These are phyloP conservation scores for Leiothrix lutea DNA, from an alignment of 2,113 vertebrate genomes.

Conservation along the genomic window DNA sequence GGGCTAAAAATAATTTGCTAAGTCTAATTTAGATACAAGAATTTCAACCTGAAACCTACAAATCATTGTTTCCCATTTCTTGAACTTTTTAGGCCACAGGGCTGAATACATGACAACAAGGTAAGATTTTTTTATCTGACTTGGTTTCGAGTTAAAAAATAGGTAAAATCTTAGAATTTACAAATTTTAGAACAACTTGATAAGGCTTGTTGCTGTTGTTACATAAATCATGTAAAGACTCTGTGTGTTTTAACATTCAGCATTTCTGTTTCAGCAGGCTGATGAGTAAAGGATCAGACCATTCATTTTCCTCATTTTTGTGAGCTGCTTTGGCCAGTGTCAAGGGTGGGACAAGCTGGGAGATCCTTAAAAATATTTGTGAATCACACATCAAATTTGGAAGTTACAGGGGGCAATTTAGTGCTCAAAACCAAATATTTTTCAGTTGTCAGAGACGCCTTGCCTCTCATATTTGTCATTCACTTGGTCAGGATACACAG, in stretches of 20 bases:
- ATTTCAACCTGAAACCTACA: not conserved
- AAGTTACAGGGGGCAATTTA: not conserved
- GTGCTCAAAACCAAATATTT: not conserved
- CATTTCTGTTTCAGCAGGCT: not conserved
- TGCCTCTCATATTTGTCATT: not conserved
- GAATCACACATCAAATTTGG: not conserved
- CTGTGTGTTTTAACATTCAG: not conserved
- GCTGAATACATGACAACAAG: conserved; percentile 98
- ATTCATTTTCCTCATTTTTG: not conserved
- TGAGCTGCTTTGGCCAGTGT: not conserved
- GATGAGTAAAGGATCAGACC: not conserved
- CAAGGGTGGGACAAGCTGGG: not conserved
- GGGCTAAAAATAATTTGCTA: not conserved
- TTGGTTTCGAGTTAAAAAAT: not conserved
- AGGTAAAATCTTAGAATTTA: not conserved
- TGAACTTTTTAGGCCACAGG: conserved; percentile 86
- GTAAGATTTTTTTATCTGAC: conserved; percentile 72
- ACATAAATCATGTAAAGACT: not conserved
- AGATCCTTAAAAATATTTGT: not conserved
- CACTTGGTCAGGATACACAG: not conserved
- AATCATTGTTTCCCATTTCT: not conserved
- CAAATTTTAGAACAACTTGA: not conserved
- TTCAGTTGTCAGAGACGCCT: not conserved
- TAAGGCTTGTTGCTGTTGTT: not conserved
- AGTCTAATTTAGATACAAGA: not conserved